Evolutionary conservation across 2,888 invertebrate species (phyloP).

Genomic region (Argyresthia goedartella): DNA sequence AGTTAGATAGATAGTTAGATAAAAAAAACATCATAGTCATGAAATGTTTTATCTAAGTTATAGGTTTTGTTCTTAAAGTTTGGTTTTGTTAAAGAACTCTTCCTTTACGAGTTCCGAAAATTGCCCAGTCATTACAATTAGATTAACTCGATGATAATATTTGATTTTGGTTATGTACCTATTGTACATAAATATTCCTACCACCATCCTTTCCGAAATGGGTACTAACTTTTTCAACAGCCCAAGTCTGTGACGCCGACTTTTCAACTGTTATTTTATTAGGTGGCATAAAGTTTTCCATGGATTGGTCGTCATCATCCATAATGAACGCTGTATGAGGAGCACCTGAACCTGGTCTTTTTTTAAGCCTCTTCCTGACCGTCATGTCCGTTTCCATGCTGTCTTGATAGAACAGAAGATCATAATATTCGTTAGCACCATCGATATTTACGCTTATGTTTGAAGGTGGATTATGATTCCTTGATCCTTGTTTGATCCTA

Average conservation of each 20-base stretch:
- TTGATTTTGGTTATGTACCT: no score
- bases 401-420: constrained; percentile 32
- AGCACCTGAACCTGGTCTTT: background rate
- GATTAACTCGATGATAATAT: no score
- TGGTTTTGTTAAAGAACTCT: no score
- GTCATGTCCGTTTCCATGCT: constrained; percentile 28
- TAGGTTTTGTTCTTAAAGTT: no score
- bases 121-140: no score
- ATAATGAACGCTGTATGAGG: background rate
- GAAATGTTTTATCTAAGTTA: no score
- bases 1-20: no score
- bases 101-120: no score
- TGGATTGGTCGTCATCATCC: constrained; percentile 11
- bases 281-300: constrained; percentile 16
- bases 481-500: background rate
- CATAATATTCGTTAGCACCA: constrained; percentile 36
- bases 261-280: background rate
- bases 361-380: background rate
- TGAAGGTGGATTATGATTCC: constrained; percentile 15
- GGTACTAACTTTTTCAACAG: background rate
- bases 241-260: background rate
- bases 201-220: background rate
- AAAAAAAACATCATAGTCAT: no score
- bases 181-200: no score
- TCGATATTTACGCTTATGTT: constrained; percentile 41